A percentile compares a stretch with the other conserved stretches of the same genome.
phyloP scores from a whole-genome alignment of 2,888 invertebrate species.

The Pollenia griseotomentosa region DNA sequence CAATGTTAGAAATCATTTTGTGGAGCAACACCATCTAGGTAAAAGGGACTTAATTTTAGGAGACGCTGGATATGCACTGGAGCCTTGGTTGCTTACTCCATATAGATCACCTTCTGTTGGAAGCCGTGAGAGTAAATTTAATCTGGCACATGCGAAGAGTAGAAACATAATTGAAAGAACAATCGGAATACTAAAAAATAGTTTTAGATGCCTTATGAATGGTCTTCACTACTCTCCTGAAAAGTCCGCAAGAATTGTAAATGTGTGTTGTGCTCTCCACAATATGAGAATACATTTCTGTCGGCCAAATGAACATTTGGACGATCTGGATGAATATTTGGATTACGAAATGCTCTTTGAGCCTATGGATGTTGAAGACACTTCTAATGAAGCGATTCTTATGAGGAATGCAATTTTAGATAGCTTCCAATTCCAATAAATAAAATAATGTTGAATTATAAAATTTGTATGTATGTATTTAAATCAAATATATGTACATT shows the following conservation, averaged over 20 bases:
- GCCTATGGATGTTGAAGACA: neutral
- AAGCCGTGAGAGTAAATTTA: neutral
- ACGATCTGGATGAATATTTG: slow-evolving; percentile 5
- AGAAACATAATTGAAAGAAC: slow-evolving; percentile 1
- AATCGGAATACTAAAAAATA: slow-evolving; percentile 5
- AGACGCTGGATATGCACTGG: neutral
- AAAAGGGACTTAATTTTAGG: slow-evolving; percentile 2
- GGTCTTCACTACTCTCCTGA: slow-evolving; percentile 6
- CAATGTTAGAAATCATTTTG: neutral
- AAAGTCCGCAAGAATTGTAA: neutral
- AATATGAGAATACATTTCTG: slow-evolving; percentile 24
- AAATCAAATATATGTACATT: too few relatives aligned
- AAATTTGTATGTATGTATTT: too few relatives aligned
- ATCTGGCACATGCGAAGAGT: slow-evolving; percentile 3
- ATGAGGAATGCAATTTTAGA: slow-evolving; percentile 20
- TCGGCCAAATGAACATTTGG: slow-evolving; percentile 22
- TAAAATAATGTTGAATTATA: too few relatives aligned
- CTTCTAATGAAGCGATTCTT: slow-evolving; percentile 19
- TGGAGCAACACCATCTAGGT: neutral
- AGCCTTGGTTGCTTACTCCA: slow-evolving; percentile 18
- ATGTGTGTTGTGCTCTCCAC: slow-evolving; percentile 16
- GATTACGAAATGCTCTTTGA: neutral
- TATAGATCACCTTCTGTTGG: slow-evolving; percentile 31
- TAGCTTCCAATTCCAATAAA: neutral
- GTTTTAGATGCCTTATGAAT: slow-evolving; percentile 19